Evolutionary conservation across 2,888 invertebrate species (phyloP), one percentile per base, ranked within the genome.

Genomic region (Drosophila kanekoi): DNA sequence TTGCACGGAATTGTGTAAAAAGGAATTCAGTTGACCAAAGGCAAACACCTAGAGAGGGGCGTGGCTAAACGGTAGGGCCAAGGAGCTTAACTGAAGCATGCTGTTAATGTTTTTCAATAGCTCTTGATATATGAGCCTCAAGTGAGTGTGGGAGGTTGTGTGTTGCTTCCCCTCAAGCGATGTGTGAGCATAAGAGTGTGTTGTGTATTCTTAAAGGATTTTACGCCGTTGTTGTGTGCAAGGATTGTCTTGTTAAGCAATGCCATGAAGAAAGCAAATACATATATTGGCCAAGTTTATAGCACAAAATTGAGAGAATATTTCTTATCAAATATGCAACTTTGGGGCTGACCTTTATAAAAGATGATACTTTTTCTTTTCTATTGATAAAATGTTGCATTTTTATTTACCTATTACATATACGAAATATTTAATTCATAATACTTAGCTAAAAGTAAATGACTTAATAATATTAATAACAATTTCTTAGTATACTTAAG

Each of bases 61-160:
- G 74, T 51, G 58, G 41, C 9, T 47, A 47, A 18, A 28, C 38
- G 59, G 16, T 13, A 5, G 37, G n/a, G 35, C 38, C 10, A 44
- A 47, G 66, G 13, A 68, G 70, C 59, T 69, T 59, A 45, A 52
- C 28, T 61, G 65, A 64, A 59, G 61, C 74, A 66, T 64, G 68
- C 72, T 80, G 74, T 80, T 81, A 82, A 86, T 85, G 77, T 67
- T 85, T 69, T 66, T 66, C 86, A 86, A 75, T 83, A 69, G 86
- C 80, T 53, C 77, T 67, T 86, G 77, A 86, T 85, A 80, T 82
- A 81, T 53, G 80, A 81, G 77, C 41, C 60, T 62, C 60, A 23
- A 43, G 61, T 56, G 51, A 33, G 51, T 53, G 38, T n/a, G n/a
- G n/a, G n/a, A n/a, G n/a, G n/a, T n/a, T n/a, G n/a, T 64, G 35